A percentile compares a stretch with the other conserved stretches of the same genome.
Evolutionary conservation across 2,797 vertebrate genomes (phyloP).

Genomic region (Falco peregrinus): DNA sequence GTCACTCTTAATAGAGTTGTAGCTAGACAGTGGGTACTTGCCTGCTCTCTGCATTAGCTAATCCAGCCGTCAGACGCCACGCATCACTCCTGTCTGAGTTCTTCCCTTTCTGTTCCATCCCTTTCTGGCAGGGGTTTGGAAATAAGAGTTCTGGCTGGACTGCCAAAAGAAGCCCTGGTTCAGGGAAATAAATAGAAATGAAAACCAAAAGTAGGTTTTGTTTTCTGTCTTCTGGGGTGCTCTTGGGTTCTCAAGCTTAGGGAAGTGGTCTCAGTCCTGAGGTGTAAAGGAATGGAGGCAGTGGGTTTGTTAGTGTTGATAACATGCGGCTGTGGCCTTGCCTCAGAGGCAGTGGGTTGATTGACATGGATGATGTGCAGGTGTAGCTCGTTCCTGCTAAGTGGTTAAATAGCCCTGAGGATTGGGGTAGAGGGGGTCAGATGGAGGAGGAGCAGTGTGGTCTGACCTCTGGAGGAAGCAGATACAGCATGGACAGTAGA

Average conservation of each 20-base stretch:
- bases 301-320: too few relatives aligned
- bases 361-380: too few relatives aligned
- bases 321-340: too few relatives aligned
- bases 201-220: background rate
- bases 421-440: too few relatives aligned
- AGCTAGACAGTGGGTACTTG: background rate
- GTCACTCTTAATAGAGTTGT: conserved; percentile 10
- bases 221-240: background rate
- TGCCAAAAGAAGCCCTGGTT: background rate
- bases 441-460: too few relatives aligned
- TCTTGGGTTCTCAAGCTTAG: background rate
- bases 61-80: background rate
- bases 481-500: too few relatives aligned
- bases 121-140: background rate
- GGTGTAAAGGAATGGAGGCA: too few relatives aligned
- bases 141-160: background rate
- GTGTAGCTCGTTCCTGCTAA: too few relatives aligned
- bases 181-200: background rate
- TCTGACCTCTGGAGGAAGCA: too few relatives aligned
- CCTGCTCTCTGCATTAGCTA: background rate
- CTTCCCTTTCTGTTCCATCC: background rate
- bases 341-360: too few relatives aligned
- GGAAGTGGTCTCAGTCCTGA: background rate
- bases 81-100: background rate
- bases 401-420: too few relatives aligned